Percentiles rank a stretch among this genome's conserved stretches.
These are phyloP conservation scores for Pterocles burchelli DNA, from an alignment of 2,113 vertebrate genomes.

Conservation along the genomic window DNA sequence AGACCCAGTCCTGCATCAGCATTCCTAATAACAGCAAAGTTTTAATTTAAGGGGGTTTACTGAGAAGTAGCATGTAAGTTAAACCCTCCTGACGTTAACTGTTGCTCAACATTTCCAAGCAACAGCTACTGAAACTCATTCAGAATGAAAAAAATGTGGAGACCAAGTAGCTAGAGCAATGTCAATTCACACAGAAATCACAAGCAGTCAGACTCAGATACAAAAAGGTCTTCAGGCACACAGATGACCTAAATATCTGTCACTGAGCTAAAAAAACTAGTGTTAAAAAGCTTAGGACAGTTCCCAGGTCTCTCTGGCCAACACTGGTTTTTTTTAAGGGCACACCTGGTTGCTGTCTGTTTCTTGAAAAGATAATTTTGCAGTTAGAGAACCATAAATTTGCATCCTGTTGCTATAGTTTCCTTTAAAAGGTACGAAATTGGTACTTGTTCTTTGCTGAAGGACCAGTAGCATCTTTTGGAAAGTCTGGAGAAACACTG, in stretches of 20 bases:
- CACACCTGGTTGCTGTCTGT: neutral
- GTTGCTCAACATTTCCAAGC: neutral
- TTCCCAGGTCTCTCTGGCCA: neutral
- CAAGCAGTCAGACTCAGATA: fast-evolving
- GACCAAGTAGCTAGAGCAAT: neutral
- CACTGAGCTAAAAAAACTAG: neutral
- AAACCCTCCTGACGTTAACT: neutral
- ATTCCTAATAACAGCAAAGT: neutral
- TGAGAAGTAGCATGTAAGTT: neutral
- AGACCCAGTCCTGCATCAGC: neutral
- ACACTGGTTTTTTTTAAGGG: neutral
- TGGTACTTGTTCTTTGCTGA: neutral
- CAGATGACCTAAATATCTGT: neutral
- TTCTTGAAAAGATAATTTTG: neutral
- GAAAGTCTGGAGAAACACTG: neutral
- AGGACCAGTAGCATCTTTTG: neutral
- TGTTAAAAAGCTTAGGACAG: neutral
- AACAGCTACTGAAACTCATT: neutral
- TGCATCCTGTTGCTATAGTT: neutral
- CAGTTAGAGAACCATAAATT: neutral
- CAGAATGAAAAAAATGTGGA: neutral
- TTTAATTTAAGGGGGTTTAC: neutral
- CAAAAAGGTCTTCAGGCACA: neutral
- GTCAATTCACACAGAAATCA: neutral
- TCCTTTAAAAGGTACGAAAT: neutral